Percentiles rank a stretch among this genome's conserved stretches.
Evolutionary conservation across 2,888 invertebrate genomes (phyloP).

Genomic region (Hirtodrosophila trivittata): DNA sequence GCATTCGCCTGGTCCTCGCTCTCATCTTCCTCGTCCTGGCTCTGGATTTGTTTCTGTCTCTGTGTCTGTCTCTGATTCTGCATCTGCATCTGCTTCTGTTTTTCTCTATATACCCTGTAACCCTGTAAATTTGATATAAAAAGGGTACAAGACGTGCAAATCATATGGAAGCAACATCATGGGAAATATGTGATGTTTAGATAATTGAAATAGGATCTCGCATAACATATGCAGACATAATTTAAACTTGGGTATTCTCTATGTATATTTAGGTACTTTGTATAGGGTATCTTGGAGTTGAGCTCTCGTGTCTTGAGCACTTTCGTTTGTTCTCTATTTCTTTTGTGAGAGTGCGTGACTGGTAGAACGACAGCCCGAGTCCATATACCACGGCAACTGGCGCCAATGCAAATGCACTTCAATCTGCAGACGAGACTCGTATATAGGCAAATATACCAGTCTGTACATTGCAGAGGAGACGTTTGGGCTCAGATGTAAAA

Average conservation of each 20-base stretch:
- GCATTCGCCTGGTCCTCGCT: conserved; percentile 19
- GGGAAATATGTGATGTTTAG: too few relatives aligned
- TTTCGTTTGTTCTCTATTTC: not conserved
- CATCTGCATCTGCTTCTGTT: conserved; percentile 20
- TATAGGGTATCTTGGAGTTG: too few relatives aligned
- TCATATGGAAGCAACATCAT: too few relatives aligned
- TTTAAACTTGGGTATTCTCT: too few relatives aligned
- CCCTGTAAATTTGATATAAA: too few relatives aligned
- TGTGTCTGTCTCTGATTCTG: conserved; percentile 26
- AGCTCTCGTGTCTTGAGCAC: not conserved
- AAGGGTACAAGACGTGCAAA: too few relatives aligned
- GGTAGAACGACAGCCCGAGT: conserved; percentile 42
- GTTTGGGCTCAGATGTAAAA: too few relatives aligned
- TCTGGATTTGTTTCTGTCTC: conserved; percentile 2
- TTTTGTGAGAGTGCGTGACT: conserved; percentile 44
- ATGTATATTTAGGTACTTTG: too few relatives aligned
- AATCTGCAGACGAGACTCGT: conserved; percentile 9
- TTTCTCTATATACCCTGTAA: not conserved
- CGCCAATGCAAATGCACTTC: conserved; percentile 60
- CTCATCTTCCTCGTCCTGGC: not conserved
- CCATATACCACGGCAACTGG: conserved; percentile 40
- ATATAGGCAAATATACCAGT: not conserved
- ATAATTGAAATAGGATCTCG: too few relatives aligned
- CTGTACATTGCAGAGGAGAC: not conserved
- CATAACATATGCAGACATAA: too few relatives aligned